Evolutionary conservation across 2,888 invertebrate genomes (phyloP), one percentile per base, ranked within the genome.

Genomic region (Leptopterna dolabrata): DNA sequence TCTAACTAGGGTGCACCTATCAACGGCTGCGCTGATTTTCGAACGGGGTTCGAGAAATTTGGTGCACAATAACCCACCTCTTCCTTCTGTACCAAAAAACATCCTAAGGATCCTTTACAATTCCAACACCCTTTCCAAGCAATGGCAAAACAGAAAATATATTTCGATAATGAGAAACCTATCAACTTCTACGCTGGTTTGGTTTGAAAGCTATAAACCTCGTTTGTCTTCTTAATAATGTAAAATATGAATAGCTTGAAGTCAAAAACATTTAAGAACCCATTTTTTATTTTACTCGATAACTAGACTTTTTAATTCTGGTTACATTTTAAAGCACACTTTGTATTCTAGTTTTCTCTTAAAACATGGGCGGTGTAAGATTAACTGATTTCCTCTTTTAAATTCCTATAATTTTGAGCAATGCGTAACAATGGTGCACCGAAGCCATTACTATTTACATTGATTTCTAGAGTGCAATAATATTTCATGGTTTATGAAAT

Each of bases 381-480:
- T 63, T 7, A 76, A 76, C 41, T 41, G 36, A 41, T 76, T 76
- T 76, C 30, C 36, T 76, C 9, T 14, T 73, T 73, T 73, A 73
- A 36, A 73, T 73, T 41, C 36, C 83, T 83, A 83, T 24, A 45
- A 83, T 83, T 83, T 83, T 83, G 83, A 83, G 83, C 83, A 83
- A 83, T 83, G 83, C 63, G 70, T 70, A 78, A 30, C 36, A 30
- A 73, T 63, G 71, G 83, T 83, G 83, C 83, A 83, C 71, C n/a
- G 47, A 81, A 81, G 81, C 81, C 51, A 51, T 83, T 83, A 19
- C 71, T 63, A 83, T 71, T 30, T 83, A 83, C 83, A 83, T 27
- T 63, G 43, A 83, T 63, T 78, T 45, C 83, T 70, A 83, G 19
- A 47, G 70, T 83, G 83, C 83, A 47, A 70, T 51, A 36, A 81